Evolutionary conservation across 2,797 vertebrate genomes (phyloP), one percentile per base, ranked within the genome.

Genomic region (Odontamblyopus lacepedii): DNA sequence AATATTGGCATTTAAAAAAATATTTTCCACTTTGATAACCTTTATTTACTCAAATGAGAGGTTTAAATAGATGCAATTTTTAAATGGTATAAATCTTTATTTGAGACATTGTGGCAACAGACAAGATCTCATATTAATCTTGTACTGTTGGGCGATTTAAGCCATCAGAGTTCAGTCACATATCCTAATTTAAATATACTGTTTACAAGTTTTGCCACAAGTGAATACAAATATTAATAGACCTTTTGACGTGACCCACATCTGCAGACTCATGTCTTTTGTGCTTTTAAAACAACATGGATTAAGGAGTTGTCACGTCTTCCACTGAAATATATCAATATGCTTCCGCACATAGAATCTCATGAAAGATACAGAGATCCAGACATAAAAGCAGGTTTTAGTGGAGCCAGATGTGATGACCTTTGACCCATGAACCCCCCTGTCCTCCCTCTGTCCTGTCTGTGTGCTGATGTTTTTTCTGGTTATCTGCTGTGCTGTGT

Each of bases 231-330:
- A 53, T 48, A 1, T 63, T 23, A 12, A 15, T 3, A 30, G 29
- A 62, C 60, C 48, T 82, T 66, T 48, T 87, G 86, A 90, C 91
- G 83, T 87, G 63, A 87, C 86, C 88, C 78, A 78, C 86, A 81
- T 73, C 66, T 65, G 75, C 48, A 72, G 50, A 50, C 7, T 69
- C 51, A 19, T 85, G 72, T 80, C 32, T 79, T 30, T 78, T 88
- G 30, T 87, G 70, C 44, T 68, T 72, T 72, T 57, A 60, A 67
- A 60, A 79, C 84, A 79, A 64, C 75, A 76, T 87, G 84, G 91
- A 71, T 83, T 86, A 71, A 23, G 23, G 29, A 71, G 79, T 63
- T 81, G 73, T 88, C 77, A 84, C 83, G 83, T 86, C 76, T 63
- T 65, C 59, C 60, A 56, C 38, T n/a, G 70, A 62, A 63, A 63